Base-by-base conservation (phyloP, 2,888 invertebrate species). In the Girardia tigrina region DNA sequence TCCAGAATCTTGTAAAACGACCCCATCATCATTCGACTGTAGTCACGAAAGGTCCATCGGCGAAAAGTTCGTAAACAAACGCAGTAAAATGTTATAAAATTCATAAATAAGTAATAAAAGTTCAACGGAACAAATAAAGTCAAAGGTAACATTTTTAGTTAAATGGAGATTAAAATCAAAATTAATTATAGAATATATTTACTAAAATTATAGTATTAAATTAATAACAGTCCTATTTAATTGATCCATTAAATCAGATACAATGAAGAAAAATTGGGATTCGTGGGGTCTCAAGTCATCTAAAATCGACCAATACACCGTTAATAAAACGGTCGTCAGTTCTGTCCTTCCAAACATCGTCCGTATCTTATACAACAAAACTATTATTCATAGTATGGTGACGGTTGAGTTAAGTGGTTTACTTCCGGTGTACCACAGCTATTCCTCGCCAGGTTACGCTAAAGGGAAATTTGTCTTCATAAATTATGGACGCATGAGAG, bases 401-500 rank as follows among this genome's bases (percentile, higher is more conserved):
- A 56, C 56, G 4, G 56, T 56, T 16, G 56, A 56, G n/a, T 2
- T 56, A 16, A 56, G 23, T 56, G n/a, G n/a, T 16, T 8, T 4
- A n/a, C 56, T 56, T 4, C 56, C 56, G 6, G 20, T 56, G n/a
- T 56, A 56, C 23, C 4, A n/a, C 56, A 56, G 56, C n/a, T 56
- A 56, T n/a, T 56, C 56, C 2, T 20, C 2, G n/a, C 20, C 8
- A 2, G 56, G 56, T 2, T 8, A 23, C 4, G 56, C 56, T 56
- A 56, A 56, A 56, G 56, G 56, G 23, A 56, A 23, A 56, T 56
- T 56, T 56, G 56, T 56, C 4, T 56, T 56, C n/a, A 56, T 56
- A 6, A 56, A 56, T 56, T 56, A 56, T n/a, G 56, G 56, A 12
- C 23, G n/a, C n/a, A 56, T 56, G 4, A 20, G 20, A 20, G 56